A percentile compares a stretch with the other conserved stretches of the same genome.
These are phyloP conservation scores for Lycia hirtaria DNA, from an alignment of 2,888 invertebrate genomes.

Conservation along the genomic window DNA sequence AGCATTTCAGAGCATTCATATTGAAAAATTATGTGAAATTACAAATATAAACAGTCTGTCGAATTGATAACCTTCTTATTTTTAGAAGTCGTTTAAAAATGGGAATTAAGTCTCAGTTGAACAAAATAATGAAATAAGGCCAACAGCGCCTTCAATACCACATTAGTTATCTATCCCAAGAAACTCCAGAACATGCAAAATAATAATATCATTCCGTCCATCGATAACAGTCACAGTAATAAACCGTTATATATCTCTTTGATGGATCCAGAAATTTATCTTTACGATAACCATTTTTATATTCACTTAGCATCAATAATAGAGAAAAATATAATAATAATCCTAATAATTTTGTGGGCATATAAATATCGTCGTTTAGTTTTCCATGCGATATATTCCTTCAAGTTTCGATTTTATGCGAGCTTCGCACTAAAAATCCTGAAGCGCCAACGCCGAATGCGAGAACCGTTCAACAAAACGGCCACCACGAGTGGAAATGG, in stretches of 20 bases:
- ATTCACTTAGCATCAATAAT: conserved; percentile 17
- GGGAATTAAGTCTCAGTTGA: too few species aligned
- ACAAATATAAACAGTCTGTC: too few species aligned
- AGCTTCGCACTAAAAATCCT: conserved; percentile 47
- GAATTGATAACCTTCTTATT: too few species aligned
- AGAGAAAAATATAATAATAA: conserved; percentile 6
- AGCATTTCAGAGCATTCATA: too few species aligned
- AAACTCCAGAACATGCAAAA: too few species aligned
- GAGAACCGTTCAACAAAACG: conserved; percentile 66
- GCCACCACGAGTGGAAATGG: conserved; percentile 70
- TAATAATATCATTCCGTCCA: neutral
- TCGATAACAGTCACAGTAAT: neutral
- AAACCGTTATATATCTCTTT: neutral
- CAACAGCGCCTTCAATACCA: too few species aligned
- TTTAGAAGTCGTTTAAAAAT: too few species aligned
- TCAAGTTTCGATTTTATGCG: conserved; percentile 23
- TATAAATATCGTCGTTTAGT: conserved; percentile 11
- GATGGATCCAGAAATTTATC: conserved; percentile 7
- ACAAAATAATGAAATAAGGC: too few species aligned
- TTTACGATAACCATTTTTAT: conserved; percentile 9
- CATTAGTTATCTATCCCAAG: too few species aligned
- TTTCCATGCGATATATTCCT: conserved; percentile 11
- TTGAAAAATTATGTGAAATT: too few species aligned
- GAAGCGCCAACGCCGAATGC: conserved; percentile 57
- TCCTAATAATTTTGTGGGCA: conserved; percentile 7